Conservation (phyloP, 2,888 invertebrate species). For the Polydrusus cervinus region DNA sequence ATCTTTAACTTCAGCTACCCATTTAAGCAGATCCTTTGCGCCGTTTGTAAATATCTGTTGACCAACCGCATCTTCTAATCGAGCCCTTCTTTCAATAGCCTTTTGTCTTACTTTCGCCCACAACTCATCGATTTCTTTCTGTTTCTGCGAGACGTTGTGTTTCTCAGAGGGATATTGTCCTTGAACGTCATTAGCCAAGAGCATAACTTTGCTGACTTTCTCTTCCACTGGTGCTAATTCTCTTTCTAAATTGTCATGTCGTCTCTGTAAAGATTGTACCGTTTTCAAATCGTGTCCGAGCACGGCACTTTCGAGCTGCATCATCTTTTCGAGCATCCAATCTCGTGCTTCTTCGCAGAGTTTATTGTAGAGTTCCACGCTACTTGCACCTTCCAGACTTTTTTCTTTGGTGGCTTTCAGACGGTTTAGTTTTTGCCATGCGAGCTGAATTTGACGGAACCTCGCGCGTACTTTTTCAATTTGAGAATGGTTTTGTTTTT, state of each 20-base stretch:
- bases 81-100: slow-evolving; percentile 86
- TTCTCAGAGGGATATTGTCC: slow-evolving; percentile 93
- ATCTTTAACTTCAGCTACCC: slow-evolving; percentile 87
- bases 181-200: slow-evolving; percentile 92
- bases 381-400: slow-evolving; percentile 84
- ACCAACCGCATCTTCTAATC: slow-evolving; percentile 95
- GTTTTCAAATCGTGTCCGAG: slow-evolving; percentile 91
- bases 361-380: slow-evolving; percentile 95
- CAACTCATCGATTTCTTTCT: slow-evolving; percentile 88
- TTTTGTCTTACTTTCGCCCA: slow-evolving; percentile 93
- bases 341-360: slow-evolving; percentile 97
- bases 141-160: slow-evolving; percentile 87
- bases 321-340: slow-evolving; percentile 98
- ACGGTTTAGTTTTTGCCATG: slow-evolving; percentile 91
- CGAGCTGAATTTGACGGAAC: slow-evolving; percentile 88
- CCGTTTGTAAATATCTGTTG: slow-evolving; percentile 94
- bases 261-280: slow-evolving; percentile 91
- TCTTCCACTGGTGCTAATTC: slow-evolving; percentile 96
- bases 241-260: slow-evolving; percentile 94
- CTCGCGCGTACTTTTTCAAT: slow-evolving; percentile 84
- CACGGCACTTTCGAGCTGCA: slow-evolving; percentile 86
- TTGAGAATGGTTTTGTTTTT: slow-evolving; percentile 89
- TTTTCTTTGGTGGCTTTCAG: slow-evolving; percentile 93
- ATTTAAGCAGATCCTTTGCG: slow-evolving; percentile 76
- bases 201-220: slow-evolving; percentile 86